Conservation (phyloP, 2,113 vertebrate genomes). For the Ictalurus punctatus region DNA sequence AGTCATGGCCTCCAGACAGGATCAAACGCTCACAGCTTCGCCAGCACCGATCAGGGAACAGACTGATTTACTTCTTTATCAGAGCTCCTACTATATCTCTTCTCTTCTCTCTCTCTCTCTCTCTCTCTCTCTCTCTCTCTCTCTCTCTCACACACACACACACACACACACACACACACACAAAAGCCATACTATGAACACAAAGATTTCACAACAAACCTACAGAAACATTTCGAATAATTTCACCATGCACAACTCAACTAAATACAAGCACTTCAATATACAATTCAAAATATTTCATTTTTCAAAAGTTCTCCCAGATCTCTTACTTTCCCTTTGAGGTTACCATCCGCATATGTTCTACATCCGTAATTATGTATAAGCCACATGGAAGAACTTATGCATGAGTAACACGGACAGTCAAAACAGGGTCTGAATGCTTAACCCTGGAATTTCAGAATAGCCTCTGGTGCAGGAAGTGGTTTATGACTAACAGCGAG, state of each 20-base stretch:
- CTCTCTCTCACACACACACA: not conserved
- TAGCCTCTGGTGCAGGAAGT: conserved; percentile 38
- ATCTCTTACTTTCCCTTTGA: conserved; percentile 21
- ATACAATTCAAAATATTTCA: not conserved
- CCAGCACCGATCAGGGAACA: conserved; percentile 28
- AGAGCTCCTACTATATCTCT: conserved; percentile 33
- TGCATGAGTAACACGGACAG: conserved; percentile 30
- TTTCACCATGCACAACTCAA: not conserved
- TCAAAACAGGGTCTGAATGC: conserved; percentile 40
- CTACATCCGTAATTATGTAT: conserved; percentile 34
- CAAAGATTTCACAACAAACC: not conserved
- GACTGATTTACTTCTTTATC: conserved; percentile 48
- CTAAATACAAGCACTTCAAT: not conserved
- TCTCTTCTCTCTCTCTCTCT: not conserved
- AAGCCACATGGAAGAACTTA: conserved; percentile 40
- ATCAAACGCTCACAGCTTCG: conserved; percentile 45
- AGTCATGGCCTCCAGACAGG: conserved; percentile 47
- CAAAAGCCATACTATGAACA: conserved; percentile 22
- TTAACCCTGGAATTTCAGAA: conserved; percentile 28
- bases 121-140: not conserved
- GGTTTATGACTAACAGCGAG: conserved; percentile 45
- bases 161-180: conserved; percentile 28
- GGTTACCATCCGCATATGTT: conserved; percentile 19
- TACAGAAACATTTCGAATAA: not conserved
- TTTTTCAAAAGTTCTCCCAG: not conserved